Conservation (phyloP, 2,113 vertebrate genomes). For the Pseudois nayaur region DNA sequence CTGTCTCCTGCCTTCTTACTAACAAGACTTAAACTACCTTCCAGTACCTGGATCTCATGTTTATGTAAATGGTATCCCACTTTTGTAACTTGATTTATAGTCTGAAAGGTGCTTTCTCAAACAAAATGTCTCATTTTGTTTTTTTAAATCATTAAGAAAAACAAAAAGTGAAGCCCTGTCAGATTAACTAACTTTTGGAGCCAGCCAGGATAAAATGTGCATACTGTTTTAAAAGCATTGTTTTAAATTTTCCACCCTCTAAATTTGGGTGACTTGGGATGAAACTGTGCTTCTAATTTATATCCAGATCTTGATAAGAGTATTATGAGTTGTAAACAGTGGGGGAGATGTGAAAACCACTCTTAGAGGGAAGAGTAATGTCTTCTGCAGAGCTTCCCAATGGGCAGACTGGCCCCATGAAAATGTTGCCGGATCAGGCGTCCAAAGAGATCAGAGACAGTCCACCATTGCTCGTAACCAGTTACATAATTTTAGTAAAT, state of each 20-base stretch:
- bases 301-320: background rate
- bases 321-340: background rate
- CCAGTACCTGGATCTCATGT: background rate
- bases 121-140: background rate
- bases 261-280: background rate
- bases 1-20: background rate
- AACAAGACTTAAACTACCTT: background rate
- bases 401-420: no score
- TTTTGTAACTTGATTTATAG: background rate
- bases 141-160: background rate
- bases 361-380: no score
- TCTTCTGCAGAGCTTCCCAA: background rate
- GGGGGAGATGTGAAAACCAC: background rate
- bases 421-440: background rate
- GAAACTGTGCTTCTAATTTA: background rate
- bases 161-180: background rate
- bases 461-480: rapidly evolving
- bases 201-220: background rate
- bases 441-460: background rate
- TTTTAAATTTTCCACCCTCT: background rate
- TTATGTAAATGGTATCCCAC: background rate
- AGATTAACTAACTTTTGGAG: background rate
- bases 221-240: background rate
- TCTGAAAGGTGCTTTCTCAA: background rate
- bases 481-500: background rate